phyloP scores from a whole-genome alignment of 1,140 invertebrate genomes.

The Halictus rubicundus region DNA sequence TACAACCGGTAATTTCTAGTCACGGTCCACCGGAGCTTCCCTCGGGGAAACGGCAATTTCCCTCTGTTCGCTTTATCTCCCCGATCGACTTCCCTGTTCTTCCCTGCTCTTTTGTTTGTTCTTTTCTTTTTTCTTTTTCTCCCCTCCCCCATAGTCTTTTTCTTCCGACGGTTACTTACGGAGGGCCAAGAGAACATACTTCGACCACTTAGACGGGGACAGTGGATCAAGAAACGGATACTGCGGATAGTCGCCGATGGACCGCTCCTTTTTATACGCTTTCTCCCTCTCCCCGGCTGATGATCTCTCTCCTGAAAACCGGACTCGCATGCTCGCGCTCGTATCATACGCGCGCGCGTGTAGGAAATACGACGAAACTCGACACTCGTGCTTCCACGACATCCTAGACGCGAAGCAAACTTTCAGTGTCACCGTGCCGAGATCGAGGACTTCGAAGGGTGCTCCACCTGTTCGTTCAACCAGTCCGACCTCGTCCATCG shows the following conservation, averaged over 20 bases:
- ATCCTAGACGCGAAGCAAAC: background rate
- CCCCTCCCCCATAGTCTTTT: background rate
- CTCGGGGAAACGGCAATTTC: background rate
- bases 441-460: background rate
- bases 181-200: constrained; percentile 49
- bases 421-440: constrained; percentile 18
- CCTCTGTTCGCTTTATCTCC: background rate
- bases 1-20: background rate
- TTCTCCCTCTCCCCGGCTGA: constrained; percentile 69
- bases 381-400: background rate
- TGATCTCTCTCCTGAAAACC: constrained; percentile 65
- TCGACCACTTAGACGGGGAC: constrained; percentile 28
- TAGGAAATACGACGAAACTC: constrained; percentile 54
- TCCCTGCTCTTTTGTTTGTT: too few species aligned
- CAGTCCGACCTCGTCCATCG: too few species aligned
- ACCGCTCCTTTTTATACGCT: constrained; percentile 75
- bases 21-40: constrained; percentile 25
- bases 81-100: too few species aligned
- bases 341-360: constrained; percentile 38
- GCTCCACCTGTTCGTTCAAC: too few species aligned
- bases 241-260: constrained; percentile 65
- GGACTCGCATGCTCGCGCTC: constrained; percentile 55
- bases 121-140: background rate
- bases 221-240: constrained; percentile 53
- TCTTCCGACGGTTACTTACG: constrained; percentile 54